A percentile compares a stretch with the other conserved stretches of the same genome.
These are phyloP conservation scores for Nasonovia ribisnigri DNA, from an alignment of 2,888 invertebrate species.

Conservation along the genomic window DNA sequence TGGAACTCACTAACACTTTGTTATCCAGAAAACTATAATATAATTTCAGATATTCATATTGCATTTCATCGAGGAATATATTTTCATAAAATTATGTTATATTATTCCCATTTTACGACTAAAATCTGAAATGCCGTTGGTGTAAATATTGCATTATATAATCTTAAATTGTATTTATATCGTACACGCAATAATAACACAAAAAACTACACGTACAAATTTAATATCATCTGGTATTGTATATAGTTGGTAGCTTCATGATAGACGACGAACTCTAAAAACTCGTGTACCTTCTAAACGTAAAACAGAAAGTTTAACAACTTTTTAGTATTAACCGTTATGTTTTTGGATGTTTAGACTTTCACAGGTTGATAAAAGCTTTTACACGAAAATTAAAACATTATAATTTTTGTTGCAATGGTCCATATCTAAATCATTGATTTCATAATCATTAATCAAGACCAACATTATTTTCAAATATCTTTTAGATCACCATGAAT, in stretches of 20 bases:
- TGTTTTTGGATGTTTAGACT: not conserved
- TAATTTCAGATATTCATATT: not conserved
- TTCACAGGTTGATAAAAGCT: no score
- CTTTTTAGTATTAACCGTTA: not conserved
- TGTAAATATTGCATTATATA: not conserved
- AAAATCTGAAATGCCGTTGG: not conserved
- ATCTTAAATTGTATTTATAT: not conserved
- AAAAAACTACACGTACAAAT: not conserved
- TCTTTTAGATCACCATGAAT: not conserved
- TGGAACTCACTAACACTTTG: not conserved
- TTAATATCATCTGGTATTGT: not conserved
- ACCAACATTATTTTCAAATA: not conserved
- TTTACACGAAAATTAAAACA: not conserved
- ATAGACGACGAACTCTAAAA: not conserved
- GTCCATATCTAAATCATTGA: constrained; percentile 13
- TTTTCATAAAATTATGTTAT: not conserved
- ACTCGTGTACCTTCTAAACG: not conserved
- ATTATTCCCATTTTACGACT: not conserved
- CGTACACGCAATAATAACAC: not conserved
- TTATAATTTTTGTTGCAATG: not conserved
- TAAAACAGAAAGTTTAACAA: no score
- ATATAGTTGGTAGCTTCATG: not conserved
- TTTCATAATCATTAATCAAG: constrained; percentile 47
- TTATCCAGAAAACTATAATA: not conserved
- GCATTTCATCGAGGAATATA: not conserved